Base-by-base conservation (phyloP, 2,888 invertebrate genomes). In the Timema podura region DNA sequence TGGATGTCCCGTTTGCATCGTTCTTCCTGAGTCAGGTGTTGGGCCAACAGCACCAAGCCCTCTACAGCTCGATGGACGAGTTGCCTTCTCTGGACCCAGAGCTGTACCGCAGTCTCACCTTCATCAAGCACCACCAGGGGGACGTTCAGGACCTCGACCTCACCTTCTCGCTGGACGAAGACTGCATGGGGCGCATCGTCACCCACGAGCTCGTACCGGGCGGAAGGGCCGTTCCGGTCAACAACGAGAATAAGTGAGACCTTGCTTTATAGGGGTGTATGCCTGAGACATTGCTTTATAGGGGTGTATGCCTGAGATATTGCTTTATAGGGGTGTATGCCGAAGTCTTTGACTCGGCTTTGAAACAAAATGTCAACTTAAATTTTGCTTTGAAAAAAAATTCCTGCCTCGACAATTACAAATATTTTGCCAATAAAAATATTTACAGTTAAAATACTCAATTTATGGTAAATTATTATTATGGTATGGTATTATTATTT, bases 31-130 rank as follows among this genome's bases (percentile, higher is more conserved):
- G 95, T 76, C 96, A 98, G 84, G 91, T 98, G 73, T 85, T 97
- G 69, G 97, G 96, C 0, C 95, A 96, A 82, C 93, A 94, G 7
- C 93, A 95, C 75, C 95, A 94, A 78, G 93, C 95, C 10, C 85
- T 95, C 13, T 98, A 98, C 84, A 98, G 97, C 79, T 97, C 96
- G 82, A 92, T 99, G 78, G 99, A 99, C 81, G 99, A 99, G 82
- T 84, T 99, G 75, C 96, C 98, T 0, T 98, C 98, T 0, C 84
- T 99, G 6, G 99, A 99, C 82, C 89, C 92, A 47, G 98, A 98
- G 77, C 86, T 99, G 13, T 99, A 99, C 81, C 89, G 96, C 74
- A 97, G 94, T 83, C 87, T 99, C 59, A 97, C 95, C 0, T 97
- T 95, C 78, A 92, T 99, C 67, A 99, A 99, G 82, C 94, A 94